These are phyloP conservation scores for Cosmia trapezina DNA, from an alignment of 2,888 invertebrate species.

Conservation along the genomic window DNA sequence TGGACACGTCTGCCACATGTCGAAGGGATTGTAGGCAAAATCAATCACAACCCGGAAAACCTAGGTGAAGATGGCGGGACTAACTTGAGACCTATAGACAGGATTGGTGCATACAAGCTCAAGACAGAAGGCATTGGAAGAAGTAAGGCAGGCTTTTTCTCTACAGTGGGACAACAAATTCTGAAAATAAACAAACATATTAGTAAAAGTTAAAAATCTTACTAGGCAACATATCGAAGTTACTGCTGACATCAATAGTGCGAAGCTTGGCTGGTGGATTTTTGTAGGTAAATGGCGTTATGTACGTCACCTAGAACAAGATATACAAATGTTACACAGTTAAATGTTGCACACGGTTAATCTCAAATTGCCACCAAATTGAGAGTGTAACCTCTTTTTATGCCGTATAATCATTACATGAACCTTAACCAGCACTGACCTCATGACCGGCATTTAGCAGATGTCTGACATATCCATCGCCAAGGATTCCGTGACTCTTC, in stretches of 20 bases:
- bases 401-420: neutral
- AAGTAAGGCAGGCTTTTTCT: neutral
- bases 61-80: neutral
- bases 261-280: constrained; percentile 68
- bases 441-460: constrained; percentile 73
- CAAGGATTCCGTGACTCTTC: constrained; percentile 72
- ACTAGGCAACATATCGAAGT: constrained; percentile 61
- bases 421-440: constrained; percentile 55
- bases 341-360: neutral
- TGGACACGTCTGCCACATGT: neutral
- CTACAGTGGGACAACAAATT: neutral
- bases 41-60: neutral
- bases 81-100: neutral
- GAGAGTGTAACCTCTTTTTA: neutral
- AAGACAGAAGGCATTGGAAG: neutral
- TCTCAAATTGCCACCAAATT: neutral
- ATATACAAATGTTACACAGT: neutral
- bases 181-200: neutral
- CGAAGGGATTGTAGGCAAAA: neutral
- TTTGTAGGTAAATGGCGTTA: constrained; percentile 69
- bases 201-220: constrained; percentile 20
- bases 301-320: constrained; percentile 73
- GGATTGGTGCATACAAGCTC: neutral
- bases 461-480: constrained; percentile 67
- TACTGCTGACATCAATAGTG: constrained; percentile 71